Base-by-base conservation (phyloP, 2,797 vertebrate species). In the Hozukius guyotensis region DNA sequence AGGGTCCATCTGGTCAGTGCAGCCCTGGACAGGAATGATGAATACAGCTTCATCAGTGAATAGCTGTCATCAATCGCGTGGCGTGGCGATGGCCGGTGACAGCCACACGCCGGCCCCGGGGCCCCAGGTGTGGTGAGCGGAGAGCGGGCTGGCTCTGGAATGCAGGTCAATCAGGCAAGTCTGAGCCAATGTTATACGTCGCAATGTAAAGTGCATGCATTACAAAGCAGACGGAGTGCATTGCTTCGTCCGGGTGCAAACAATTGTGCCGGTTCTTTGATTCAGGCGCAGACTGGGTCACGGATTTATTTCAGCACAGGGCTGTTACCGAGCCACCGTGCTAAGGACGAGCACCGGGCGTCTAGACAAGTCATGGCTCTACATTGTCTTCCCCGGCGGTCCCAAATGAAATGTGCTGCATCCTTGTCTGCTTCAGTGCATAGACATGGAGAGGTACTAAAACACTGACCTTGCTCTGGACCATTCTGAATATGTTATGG, bases 41-140 rank as follows among this genome's bases (percentile, higher is more conserved):
- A 98, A 98, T 98, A 99, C 98, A 98, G 98, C 98, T 99, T 99
- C 98, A 99, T 99, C 98, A 97, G 97, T 93, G 97, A 99, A 99
- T 99, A 97, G 97, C 98, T 98, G 98, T 97, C 98, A 99, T 99
- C 98, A 99, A 99, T 99, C 97, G 95, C 97, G 88, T 89, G 94
- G 96, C 95, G 95, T 94, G 96, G 97, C 96, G 93, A 97, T 96
- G 96, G 91, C 96, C 94, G 95, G 96, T 99, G 98, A 99, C 98
- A 98, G 97, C 96, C 97, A 95, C 88, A 76, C 95, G 93, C 96
- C 96, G 94, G 96, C 93, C 81, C 95, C 93, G 93, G 84, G 97
- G 98, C 97, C 97, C 98, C 98, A 99, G 98, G 97, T 99, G 98
- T 96, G 97, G 96, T 86, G 91, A 95, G 95, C 94, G 14, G 88